A percentile compares a stretch with the other conserved stretches of the same genome.
These are phyloP conservation scores for Temnothorax longispinosus DNA, from an alignment of 1,140 invertebrate species.

Conservation along the genomic window DNA sequence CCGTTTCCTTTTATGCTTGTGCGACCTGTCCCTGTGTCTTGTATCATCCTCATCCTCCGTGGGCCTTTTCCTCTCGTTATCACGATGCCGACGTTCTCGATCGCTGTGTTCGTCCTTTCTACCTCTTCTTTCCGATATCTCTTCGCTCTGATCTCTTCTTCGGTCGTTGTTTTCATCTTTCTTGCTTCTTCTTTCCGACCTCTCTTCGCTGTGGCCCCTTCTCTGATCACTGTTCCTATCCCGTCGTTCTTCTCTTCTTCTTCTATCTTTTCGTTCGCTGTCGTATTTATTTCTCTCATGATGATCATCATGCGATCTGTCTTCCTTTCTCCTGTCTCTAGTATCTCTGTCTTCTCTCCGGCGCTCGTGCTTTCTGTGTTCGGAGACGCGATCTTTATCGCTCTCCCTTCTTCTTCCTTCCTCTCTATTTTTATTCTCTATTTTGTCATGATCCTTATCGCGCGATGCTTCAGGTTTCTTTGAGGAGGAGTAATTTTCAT, in stretches of 20 bases:
- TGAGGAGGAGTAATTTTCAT: neutral
- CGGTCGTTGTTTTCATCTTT: constrained; percentile 37
- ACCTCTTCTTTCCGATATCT: neutral
- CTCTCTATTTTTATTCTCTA: constrained; percentile 12
- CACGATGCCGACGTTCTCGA: constrained; percentile 45
- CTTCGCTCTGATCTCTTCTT: constrained; percentile 7
- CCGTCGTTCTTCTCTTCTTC: constrained; percentile 51
- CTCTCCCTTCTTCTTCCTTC: constrained; percentile 42
- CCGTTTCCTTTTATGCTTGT: constrained; percentile 35
- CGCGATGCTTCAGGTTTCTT: constrained; percentile 17
- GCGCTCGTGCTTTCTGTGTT: constrained; percentile 64
- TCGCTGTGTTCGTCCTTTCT: constrained; percentile 46
- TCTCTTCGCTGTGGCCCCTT: constrained; percentile 32
- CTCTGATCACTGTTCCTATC: constrained; percentile 70
- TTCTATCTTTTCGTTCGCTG: constrained; percentile 57
- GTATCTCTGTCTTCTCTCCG: constrained; percentile 58
- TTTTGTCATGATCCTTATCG: constrained; percentile 1
- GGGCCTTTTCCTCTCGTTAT: constrained; percentile 23
- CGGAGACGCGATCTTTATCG: neutral
- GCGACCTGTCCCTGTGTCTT: constrained; percentile 24
- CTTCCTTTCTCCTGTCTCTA: constrained; percentile 65
- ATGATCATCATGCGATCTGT: constrained; percentile 34
- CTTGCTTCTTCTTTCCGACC: constrained; percentile 17
- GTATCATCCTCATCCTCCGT: neutral
- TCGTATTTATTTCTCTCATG: constrained; percentile 28